Percentiles rank a stretch among this genome's conserved stretches.
phyloP scores from a whole-genome alignment of 2,797 vertebrate species.

The Phalanger gymnotis region DNA sequence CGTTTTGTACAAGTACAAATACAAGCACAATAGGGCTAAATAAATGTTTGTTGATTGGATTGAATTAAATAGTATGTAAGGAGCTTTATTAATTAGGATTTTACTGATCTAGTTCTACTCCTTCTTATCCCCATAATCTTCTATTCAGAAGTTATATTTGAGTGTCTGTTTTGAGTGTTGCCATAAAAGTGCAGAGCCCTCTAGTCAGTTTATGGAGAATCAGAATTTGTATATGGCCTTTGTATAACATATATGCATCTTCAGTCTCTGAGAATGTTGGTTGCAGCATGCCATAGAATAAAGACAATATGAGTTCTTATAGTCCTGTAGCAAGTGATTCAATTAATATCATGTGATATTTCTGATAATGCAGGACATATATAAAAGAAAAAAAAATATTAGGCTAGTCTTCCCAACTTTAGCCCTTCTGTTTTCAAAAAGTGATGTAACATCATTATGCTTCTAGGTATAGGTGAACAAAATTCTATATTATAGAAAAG shows the following conservation, averaged over 20 bases:
- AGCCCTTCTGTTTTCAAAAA: background rate
- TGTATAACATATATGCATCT: background rate
- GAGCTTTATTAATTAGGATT: background rate
- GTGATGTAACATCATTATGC: background rate
- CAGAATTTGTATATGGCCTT: background rate
- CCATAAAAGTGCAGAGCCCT: background rate
- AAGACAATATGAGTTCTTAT: background rate
- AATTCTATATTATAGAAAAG: background rate
- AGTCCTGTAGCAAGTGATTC: background rate
- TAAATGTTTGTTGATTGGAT: no score
- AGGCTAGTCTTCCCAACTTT: background rate
- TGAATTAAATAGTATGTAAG: background rate
- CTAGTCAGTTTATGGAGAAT: background rate
- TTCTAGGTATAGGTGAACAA: background rate
- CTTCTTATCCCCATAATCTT: no score
- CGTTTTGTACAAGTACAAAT: no score
- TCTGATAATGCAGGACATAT: background rate
- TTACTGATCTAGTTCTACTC: no score
- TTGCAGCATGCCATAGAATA: background rate
- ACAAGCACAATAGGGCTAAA: no score
- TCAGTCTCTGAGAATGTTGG: background rate
- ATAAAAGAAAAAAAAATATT: background rate
- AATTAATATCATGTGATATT: background rate
- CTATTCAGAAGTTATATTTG: background rate
- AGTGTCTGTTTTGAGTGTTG: background rate